phyloP scores from a whole-genome alignment of 2,797 vertebrate species.

The Macropodus opercularis region DNA sequence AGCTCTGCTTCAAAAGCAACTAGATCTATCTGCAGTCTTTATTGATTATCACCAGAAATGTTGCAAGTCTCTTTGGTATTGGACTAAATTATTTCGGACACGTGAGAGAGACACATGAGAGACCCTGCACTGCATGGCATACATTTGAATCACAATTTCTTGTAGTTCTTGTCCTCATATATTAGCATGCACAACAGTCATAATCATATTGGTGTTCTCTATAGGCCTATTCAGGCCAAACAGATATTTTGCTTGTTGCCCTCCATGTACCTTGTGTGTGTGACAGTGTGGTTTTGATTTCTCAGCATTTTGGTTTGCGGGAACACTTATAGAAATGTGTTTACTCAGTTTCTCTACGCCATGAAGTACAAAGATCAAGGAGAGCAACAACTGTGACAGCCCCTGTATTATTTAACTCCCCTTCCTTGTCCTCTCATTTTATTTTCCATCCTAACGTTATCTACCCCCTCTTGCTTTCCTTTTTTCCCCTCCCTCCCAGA shows the following conservation, averaged over 20 bases:
- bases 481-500: constrained; percentile 58
- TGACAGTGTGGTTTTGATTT: constrained; percentile 12
- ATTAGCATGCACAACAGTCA: neutral
- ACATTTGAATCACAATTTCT: constrained; percentile 26
- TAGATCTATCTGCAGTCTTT: constrained; percentile 77
- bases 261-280: neutral
- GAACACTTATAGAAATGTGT: constrained; percentile 13
- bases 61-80: constrained; percentile 57
- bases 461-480: constrained; percentile 47
- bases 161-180: neutral
- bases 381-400: constrained; percentile 34
- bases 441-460: constrained; percentile 57
- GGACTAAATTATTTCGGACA: constrained; percentile 44
- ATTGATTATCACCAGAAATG: constrained; percentile 78
- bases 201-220: constrained; percentile 2
- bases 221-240: neutral
- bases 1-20: constrained; percentile 75
- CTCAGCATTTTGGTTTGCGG: constrained; percentile 12
- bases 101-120: constrained; percentile 35
- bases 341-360: constrained; percentile 12
- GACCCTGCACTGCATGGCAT: constrained; percentile 14
- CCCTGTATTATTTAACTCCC: constrained; percentile 63
- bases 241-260: neutral
- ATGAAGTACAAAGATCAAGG: constrained; percentile 41
- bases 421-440: constrained; percentile 60